These are phyloP conservation scores for Chauna torquata DNA, from an alignment of 2,113 vertebrate species.

Conservation along the genomic window DNA sequence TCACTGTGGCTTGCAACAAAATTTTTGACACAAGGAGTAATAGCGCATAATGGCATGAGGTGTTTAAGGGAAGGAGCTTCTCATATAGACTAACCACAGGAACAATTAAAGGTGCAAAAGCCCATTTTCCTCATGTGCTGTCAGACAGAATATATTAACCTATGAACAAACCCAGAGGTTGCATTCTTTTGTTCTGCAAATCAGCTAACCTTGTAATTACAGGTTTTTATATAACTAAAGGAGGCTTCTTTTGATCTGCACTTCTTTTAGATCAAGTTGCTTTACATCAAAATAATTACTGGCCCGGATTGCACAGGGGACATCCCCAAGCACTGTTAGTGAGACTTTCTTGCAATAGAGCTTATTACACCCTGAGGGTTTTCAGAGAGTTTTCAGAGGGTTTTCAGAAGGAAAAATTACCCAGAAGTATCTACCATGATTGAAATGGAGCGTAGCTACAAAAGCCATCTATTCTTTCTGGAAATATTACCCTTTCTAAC, in stretches of 20 bases:
- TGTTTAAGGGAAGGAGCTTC: background rate
- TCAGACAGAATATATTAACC: background rate
- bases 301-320: background rate
- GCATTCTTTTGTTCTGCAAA: conserved; percentile 7
- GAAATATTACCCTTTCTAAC: background rate
- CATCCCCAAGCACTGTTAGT: background rate
- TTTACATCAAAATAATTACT: background rate
- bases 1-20: conserved; percentile 4
- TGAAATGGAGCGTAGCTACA: conserved; percentile 2
- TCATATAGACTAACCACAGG: background rate
- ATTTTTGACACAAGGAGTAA: conserved; percentile 31
- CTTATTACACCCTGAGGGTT: background rate
- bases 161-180: conserved; percentile 10
- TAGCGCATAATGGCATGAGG: conserved; percentile 1
- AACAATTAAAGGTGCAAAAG: conserved; percentile 17
- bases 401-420: conserved; percentile 11
- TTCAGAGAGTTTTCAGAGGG: background rate
- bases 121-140: background rate
- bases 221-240: background rate
- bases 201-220: conserved; percentile 24
- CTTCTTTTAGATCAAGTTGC: background rate
- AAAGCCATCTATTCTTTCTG: background rate
- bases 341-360: background rate
- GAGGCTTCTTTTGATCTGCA: conserved; percentile 4
- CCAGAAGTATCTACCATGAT: background rate